Percentiles rank a stretch among this genome's conserved stretches.
These are phyloP conservation scores for Muntiacus muntjak DNA, from an alignment of 2,113 vertebrate species.

Conservation along the genomic window DNA sequence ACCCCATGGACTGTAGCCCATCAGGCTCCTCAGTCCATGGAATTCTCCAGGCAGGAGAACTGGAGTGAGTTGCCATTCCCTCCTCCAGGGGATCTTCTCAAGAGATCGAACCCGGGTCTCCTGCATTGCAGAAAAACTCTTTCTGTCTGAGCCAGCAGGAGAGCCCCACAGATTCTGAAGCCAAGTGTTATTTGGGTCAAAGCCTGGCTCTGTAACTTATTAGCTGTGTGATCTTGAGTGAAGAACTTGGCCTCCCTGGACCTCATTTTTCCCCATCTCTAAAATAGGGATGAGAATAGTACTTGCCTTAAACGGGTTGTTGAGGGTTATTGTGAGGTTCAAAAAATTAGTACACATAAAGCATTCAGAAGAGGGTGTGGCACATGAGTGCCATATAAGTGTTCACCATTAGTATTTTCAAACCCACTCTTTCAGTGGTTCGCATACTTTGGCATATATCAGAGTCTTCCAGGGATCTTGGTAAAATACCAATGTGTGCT, in stretches of 20 bases:
- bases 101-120: rapidly evolving
- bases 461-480: neutral
- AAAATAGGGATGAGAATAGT: neutral
- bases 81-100: neutral
- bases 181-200: neutral
- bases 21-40: neutral
- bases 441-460: neutral
- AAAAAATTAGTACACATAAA: neutral
- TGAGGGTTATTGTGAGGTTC: neutral
- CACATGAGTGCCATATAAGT: neutral
- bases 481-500: neutral
- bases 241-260: neutral
- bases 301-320: neutral
- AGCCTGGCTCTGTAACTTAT: neutral
- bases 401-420: neutral
- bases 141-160: neutral
- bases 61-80: neutral
- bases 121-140: neutral
- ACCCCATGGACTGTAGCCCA: neutral
- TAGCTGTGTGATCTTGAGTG: neutral
- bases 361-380: neutral
- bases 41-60: neutral
- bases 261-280: neutral
- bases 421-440: neutral
- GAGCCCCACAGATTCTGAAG: neutral